Base-by-base conservation (phyloP, 2,888 invertebrate genomes). In the Plemyria rubiginata region DNA sequence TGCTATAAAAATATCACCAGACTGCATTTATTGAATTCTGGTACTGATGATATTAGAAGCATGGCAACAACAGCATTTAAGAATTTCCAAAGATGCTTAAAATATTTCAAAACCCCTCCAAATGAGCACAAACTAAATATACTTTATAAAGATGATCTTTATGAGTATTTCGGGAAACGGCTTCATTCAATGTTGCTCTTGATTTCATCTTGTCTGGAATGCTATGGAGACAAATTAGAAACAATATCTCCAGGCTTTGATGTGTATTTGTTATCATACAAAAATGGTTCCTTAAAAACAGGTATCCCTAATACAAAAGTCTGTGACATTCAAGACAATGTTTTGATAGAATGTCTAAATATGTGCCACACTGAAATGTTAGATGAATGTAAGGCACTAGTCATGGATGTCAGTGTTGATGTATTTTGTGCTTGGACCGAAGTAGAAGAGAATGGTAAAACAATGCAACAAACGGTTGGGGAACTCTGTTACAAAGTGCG, bases 361-460 rank as follows among this genome's bases (percentile, higher is more conserved):
- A 84, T 82, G 49, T 82, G 83, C 67, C 82, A 88, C 68, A 66
- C 65, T 11, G 66, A 72, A 1, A 65, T 92, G 68, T 62, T 92
- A 54, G 88, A 91, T 66, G 77, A 75, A 64, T 86, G 81, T 64
- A 81, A 87, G 70, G 77, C 76, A 41, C 73, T 90, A 32, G 80
- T 88, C 11, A 91, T 91, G 88, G 85, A 80, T 67, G 77, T 92
- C 0, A 92, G 82, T 78, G 83, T 92, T 16, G 88, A 91, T 60
- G 84, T 88, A 65, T 92, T 86, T 73, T 92, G 92, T 77, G 81
- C 88, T 11, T 92, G 92, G 92, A 88, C 87, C 78, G 92, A 92
- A 68, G 85, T 84, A 82, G 85, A 86, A 67, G 82, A 85, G 13
- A 73, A 82, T 67, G 83, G 80, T 0, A 81, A 79, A 75, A 90